These are phyloP conservation scores for Paradisaea rubra DNA, from an alignment of 2,113 vertebrate genomes.

Conservation along the genomic window DNA sequence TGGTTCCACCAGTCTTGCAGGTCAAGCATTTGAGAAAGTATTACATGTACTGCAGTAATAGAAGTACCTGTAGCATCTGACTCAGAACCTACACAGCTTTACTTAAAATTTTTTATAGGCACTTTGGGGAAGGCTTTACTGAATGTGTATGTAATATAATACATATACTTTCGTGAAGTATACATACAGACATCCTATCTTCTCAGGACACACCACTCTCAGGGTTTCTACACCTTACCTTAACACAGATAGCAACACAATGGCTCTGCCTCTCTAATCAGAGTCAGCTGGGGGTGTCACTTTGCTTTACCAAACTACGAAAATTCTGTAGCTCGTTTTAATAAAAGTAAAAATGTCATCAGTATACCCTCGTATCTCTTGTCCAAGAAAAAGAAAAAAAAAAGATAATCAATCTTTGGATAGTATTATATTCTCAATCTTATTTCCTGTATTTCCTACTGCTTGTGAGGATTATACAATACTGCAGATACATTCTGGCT, in stretches of 20 bases:
- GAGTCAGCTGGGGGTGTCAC: neutral
- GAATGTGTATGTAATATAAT: neutral
- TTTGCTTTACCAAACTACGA: neutral
- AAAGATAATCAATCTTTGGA: neutral
- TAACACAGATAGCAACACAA: neutral
- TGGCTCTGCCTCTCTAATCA: neutral
- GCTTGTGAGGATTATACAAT: neutral
- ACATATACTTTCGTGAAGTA: neutral
- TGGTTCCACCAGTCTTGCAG: neutral
- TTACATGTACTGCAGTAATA: neutral
- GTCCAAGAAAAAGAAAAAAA: neutral
- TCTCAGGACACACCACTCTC: neutral
- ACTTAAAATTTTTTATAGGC: neutral
- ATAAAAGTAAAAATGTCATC: neutral
- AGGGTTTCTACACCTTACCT: neutral
- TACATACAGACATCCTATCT: neutral
- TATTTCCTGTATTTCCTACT: neutral
- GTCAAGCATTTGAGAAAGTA: neutral
- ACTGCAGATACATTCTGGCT: neutral
- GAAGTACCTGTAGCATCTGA: neutral
- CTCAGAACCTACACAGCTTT: neutral
- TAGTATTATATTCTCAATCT: neutral
- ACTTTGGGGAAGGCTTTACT: neutral
- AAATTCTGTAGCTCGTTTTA: neutral
- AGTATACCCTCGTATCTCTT: neutral